Conservation (phyloP, 1,140 invertebrate species). For the Leptopilina clavipes region DNA sequence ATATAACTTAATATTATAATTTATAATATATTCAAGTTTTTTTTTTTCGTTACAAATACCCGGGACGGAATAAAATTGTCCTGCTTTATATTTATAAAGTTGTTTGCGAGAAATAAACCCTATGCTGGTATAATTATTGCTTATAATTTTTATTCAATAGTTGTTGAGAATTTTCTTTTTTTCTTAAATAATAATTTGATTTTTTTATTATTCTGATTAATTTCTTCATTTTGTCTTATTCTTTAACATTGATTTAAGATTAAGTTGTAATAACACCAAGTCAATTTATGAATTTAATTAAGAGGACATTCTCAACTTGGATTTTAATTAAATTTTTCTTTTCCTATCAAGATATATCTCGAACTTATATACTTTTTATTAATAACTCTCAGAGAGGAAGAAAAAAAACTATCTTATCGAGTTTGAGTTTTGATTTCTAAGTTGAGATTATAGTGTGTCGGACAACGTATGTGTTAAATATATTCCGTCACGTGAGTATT, state of each 20-base stretch:
- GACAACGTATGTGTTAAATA: constrained; percentile 14
- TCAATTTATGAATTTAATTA: constrained; percentile 3
- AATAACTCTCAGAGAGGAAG: too few species aligned
- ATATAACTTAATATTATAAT: constrained; percentile 11
- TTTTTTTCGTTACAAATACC: background rate
- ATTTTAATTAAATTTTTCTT: background rate
- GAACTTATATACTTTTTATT: constrained; percentile 11
- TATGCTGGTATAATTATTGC: background rate
- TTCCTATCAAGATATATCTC: background rate
- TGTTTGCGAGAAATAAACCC: background rate
- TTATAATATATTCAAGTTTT: background rate
- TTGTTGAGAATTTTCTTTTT: background rate
- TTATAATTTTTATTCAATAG: background rate
- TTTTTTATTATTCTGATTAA: constrained; percentile 15
- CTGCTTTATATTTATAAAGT: background rate
- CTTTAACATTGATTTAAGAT: constrained; percentile 2
- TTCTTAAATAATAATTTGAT: background rate
- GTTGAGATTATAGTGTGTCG: background rate
- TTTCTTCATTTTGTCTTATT: constrained; percentile 1
- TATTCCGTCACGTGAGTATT: constrained; percentile 16
- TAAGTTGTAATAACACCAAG: background rate
- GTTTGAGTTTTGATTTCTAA: constrained; percentile 8
- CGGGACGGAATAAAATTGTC: background rate
- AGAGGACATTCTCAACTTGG: background rate
- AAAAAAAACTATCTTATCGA: background rate